Evolutionary conservation across 2,113 vertebrate genomes (phyloP), one percentile per base, ranked within the genome.

Genomic region (Cyprichromis sp.): DNA sequence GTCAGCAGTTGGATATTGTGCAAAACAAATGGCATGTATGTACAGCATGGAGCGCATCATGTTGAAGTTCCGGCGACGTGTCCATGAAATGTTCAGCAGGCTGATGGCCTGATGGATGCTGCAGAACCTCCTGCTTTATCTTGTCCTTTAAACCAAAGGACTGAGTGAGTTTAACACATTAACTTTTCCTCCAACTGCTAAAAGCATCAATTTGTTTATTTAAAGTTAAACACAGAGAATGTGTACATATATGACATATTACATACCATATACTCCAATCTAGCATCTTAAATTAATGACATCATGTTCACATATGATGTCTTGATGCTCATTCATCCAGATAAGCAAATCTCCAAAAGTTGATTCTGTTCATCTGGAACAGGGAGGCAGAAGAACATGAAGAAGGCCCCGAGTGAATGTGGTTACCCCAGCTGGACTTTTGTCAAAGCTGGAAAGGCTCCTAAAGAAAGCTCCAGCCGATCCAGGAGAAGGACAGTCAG

Each of bases 381-480:
- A 50, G 8, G 8, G 2, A 52, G 2, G 47, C 47, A 50, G 16
- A 19, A 50, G 8, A 5, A 3, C 47, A 50, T 50, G 0, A 53
- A 3, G 50, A n/a, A 10, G 52, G 42, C 42, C 2, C 45, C 17
- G 45, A 17, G 19, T 54, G 1, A 54, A 54, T 54, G 52, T 21
- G n/a, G 1, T 53, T 53, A 53, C 2, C n/a, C n/a, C 52, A 53
- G 52, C 52, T 1, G n/a, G 52, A 21, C 9, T 1, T 53, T 21
- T 6, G 0, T 53, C 9, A 53, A 0, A 53, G 52, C 3, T 4
- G 52, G 9, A 0, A 50, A 53, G 52, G 9, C n/a, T 5, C n/a
- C 52, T 21, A 4, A 54, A 21, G 52, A 54, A 54, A 54, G 9
- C 9, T 54, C 52, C 52, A 54, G 52, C n/a, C 0, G 5, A 53